phyloP scores from a whole-genome alignment of 1,140 invertebrate genomes.

The Pogonognathellus flavescens region DNA sequence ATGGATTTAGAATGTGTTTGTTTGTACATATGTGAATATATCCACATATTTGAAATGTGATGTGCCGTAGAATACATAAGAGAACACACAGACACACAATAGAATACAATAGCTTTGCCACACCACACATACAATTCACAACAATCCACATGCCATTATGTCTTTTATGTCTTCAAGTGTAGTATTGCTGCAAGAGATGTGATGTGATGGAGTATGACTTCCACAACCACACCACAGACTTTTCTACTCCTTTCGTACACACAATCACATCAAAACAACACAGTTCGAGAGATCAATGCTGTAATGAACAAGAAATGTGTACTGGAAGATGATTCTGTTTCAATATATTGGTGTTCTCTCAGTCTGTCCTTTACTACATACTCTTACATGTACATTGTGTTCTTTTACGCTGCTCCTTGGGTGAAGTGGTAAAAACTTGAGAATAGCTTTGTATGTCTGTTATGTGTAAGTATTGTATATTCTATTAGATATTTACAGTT shows the following conservation, averaged over 20 bases:
- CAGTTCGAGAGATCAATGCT: neutral
- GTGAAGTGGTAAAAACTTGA: constrained; percentile 35
- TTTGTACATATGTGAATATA: neutral
- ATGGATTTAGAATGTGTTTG: too few species aligned
- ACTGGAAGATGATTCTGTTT: constrained; percentile 24
- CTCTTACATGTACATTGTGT: neutral
- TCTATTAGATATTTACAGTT: neutral
- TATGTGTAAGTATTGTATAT: neutral
- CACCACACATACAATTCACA: constrained; percentile 55
- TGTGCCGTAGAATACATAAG: constrained; percentile 19
- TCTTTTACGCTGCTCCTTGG: constrained; percentile 16
- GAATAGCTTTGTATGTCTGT: neutral
- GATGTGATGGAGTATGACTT: constrained; percentile 5
- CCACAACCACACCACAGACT: constrained; percentile 15
- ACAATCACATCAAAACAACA: neutral
- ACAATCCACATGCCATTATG: constrained; percentile 36
- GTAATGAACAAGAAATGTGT: too few species aligned
- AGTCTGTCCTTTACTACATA: neutral
- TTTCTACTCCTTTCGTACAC: too few species aligned
- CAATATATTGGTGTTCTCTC: neutral
- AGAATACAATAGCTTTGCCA: constrained; percentile 35
- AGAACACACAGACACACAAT: constrained; percentile 31
- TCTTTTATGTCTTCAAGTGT: constrained; percentile 28
- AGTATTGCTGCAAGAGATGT: constrained; percentile 2
- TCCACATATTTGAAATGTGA: constrained; percentile 42